phyloP scores from a whole-genome alignment of 2,797 vertebrate species.

The Scolopax rusticola region DNA sequence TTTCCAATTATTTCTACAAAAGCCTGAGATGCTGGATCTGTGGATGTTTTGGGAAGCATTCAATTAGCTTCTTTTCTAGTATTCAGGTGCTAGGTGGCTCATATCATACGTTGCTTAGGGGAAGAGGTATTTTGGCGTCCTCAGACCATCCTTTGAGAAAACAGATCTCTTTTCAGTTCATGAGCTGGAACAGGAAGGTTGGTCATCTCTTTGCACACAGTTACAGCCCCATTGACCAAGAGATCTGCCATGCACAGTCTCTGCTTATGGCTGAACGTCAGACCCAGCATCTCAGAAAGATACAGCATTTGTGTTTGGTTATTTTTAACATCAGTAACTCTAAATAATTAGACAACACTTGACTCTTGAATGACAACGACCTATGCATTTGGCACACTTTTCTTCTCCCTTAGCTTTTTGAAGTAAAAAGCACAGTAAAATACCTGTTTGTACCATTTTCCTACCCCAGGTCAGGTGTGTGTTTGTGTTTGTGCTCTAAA shows the following conservation, averaged over 20 bases:
- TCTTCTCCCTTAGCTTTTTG: neutral
- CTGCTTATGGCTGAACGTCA: neutral
- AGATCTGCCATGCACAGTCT: neutral
- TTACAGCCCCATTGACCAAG: neutral
- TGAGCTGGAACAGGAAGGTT: neutral
- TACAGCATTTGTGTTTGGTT: neutral
- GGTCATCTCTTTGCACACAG: neutral
- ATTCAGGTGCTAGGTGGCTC: neutral
- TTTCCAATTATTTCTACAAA: slow-evolving; percentile 52
- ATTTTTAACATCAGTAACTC: neutral
- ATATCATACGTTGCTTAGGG: neutral
- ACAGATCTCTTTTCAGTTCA: neutral
- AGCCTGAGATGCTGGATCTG: neutral
- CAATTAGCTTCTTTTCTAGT: neutral
- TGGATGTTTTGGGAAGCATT: neutral
- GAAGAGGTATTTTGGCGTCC: neutral
- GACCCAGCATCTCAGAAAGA: neutral
- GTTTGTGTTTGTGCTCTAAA: neutral
- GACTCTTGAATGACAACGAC: neutral
- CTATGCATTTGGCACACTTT: neutral
- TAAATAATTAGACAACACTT: neutral
- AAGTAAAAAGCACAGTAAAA: no score
- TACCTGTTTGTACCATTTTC: neutral
- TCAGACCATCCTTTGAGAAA: neutral
- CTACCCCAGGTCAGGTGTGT: neutral